Evolutionary conservation across 2,797 vertebrate species (phyloP).

Genomic region (Spondyliosoma cantharus): DNA sequence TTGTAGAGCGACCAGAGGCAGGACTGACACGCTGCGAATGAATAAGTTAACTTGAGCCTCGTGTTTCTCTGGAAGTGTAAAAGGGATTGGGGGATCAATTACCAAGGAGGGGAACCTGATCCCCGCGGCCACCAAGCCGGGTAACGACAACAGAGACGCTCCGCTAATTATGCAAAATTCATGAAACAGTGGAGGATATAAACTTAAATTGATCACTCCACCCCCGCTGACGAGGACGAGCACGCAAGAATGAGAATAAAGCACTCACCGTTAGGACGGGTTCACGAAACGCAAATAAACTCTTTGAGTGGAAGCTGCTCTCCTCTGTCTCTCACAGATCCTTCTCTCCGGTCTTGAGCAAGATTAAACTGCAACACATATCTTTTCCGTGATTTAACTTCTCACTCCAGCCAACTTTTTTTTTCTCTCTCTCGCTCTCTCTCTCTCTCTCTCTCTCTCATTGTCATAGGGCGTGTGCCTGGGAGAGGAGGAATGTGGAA

Average conservation of each 20-base stretch:
- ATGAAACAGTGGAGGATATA: slow-evolving; percentile 55
- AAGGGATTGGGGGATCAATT: slow-evolving; percentile 71
- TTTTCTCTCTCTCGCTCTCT: slow-evolving; percentile 42
- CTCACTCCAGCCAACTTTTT: slow-evolving; percentile 69
- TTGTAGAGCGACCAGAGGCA: slow-evolving; percentile 64
- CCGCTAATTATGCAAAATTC: slow-evolving; percentile 68
- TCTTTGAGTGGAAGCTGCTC: slow-evolving; percentile 6
- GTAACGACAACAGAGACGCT: slow-evolving; percentile 59
- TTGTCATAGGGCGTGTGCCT: slow-evolving; percentile 84
- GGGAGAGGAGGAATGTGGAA: slow-evolving; percentile 77
- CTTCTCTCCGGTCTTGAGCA: slow-evolving; percentile 64
- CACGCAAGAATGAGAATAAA: neutral
- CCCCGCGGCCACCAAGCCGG: slow-evolving; percentile 55
- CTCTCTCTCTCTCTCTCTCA: slow-evolving; percentile 29
- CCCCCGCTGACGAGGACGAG: neutral
- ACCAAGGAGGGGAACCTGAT: slow-evolving; percentile 76
- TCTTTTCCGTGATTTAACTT: slow-evolving; percentile 83
- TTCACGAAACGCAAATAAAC: slow-evolving; percentile 28
- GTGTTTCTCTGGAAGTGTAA: slow-evolving; percentile 80
- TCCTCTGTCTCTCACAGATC: slow-evolving; percentile 52
- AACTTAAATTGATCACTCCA: slow-evolving; percentile 38
- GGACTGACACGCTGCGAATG: slow-evolving; percentile 67
- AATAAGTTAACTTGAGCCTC: slow-evolving; percentile 82
- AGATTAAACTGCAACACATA: slow-evolving; percentile 76
- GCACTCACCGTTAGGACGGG: slow-evolving; percentile 61